Conservation (phyloP, 2,888 invertebrate species). For the Ectobius pallidus region DNA sequence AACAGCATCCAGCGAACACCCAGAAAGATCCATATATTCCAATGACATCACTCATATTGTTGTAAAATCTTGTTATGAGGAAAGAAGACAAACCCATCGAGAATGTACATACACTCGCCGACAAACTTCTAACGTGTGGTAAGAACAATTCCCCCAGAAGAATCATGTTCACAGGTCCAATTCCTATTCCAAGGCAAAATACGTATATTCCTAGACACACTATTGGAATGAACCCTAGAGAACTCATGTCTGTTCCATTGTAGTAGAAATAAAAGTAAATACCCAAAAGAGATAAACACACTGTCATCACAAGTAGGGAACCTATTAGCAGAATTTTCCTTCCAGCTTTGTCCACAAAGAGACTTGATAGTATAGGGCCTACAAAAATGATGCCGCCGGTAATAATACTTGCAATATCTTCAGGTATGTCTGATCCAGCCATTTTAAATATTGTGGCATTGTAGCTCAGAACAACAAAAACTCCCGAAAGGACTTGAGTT, state of each 20-base stretch:
- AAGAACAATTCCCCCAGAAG: background rate
- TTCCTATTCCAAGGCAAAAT: background rate
- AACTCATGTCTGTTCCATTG: background rate
- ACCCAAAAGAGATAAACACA: constrained; percentile 1
- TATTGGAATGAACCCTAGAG: background rate
- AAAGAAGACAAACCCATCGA: background rate
- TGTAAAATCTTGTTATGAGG: constrained; percentile 20
- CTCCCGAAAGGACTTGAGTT: constrained; percentile 16
- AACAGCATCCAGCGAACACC: constrained; percentile 23
- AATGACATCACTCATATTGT: background rate
- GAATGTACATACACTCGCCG: background rate
- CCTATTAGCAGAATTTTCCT: too few species aligned
- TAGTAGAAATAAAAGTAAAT: background rate
- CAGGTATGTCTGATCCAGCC: background rate
- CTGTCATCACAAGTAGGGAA: background rate
- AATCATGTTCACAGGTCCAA: constrained; percentile 8
- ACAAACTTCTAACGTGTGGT: constrained; percentile 3
- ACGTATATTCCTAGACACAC: background rate
- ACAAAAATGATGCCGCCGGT: background rate
- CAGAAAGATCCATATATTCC: constrained; percentile 22
- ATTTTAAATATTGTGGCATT: constrained; percentile 11
- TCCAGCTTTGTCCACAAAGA: constrained; percentile 15
- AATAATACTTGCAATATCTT: background rate
- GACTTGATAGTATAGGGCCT: constrained; percentile 9
- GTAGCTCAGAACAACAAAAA: constrained; percentile 18